Conservation (phyloP, 2,797 vertebrate genomes). For the Sebastes umbrosus region DNA sequence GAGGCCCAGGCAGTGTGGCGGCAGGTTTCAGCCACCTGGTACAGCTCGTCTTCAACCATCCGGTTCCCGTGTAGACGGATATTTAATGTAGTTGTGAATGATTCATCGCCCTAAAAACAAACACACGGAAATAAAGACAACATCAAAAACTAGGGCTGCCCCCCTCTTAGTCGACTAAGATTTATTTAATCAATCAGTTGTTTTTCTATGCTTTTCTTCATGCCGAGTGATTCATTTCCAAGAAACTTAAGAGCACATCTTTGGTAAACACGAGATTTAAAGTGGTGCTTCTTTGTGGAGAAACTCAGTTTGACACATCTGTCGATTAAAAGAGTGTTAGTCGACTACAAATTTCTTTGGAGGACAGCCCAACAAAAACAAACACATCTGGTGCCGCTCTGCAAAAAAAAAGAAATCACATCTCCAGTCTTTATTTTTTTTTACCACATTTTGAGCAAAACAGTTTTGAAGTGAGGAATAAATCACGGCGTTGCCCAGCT, state of each 20-base stretch:
- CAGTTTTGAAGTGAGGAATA: conserved; percentile 82
- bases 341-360: not conserved
- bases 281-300: too few relatives aligned
- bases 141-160: not conserved
- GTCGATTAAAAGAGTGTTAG: too few relatives aligned
- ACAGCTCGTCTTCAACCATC: conserved; percentile 50
- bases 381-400: not conserved
- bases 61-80: conserved; percentile 56
- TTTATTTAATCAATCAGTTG: too few relatives aligned
- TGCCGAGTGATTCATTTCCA: too few relatives aligned
- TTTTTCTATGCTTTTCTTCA: too few relatives aligned
- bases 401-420: not conserved
- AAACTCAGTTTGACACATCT: too few relatives aligned
- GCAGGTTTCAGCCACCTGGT: conserved; percentile 76
- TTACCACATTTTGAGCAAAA: conserved; percentile 74
- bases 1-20: conserved; percentile 64
- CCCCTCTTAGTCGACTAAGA: too few relatives aligned
- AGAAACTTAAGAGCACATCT: too few relatives aligned
- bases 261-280: too few relatives aligned
- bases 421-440: not conserved
- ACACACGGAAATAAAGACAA: not conserved
- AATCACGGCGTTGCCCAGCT: conserved; percentile 61
- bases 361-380: not conserved
- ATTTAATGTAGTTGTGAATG: conserved; percentile 68
- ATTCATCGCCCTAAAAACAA: conserved; percentile 66